A percentile compares a stretch with the other conserved stretches of the same genome.
These are phyloP conservation scores for Noctua janthe DNA, from an alignment of 2,888 invertebrate genomes.

Conservation along the genomic window DNA sequence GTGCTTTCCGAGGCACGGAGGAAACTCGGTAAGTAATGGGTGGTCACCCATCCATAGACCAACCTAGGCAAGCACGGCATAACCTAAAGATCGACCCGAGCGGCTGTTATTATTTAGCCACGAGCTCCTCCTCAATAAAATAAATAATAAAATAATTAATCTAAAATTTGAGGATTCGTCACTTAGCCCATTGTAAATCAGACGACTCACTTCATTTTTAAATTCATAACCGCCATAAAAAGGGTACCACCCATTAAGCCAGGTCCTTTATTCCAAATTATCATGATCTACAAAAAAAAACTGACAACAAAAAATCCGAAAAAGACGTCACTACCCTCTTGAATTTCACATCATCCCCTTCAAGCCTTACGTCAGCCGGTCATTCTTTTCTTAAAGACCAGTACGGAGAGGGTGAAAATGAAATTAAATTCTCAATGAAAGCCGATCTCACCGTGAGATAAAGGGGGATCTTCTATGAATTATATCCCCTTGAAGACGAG, in stretches of 20 bases:
- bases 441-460: constrained; percentile 85
- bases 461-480: constrained; percentile 87
- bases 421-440: constrained; percentile 90
- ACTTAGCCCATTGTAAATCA: neutral
- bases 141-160: neutral
- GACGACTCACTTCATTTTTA: neutral
- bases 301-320: constrained; percentile 62
- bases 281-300: constrained; percentile 46
- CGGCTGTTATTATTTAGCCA: no score
- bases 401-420: constrained; percentile 87
- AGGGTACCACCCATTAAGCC: constrained; percentile 23
- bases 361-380: constrained; percentile 84
- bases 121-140: neutral
- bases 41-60: no score
- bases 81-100: no score
- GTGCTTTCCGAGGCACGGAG: no score
- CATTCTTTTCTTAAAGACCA: constrained; percentile 86
- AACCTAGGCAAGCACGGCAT: no score
- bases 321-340: constrained; percentile 77
- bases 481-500: constrained; percentile 83
- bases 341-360: constrained; percentile 77
- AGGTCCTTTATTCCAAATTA: constrained; percentile 48
- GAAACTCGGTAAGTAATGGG: no score
- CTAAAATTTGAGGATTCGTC: neutral
- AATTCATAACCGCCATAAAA: constrained; percentile 36